A percentile compares a stretch with the other conserved stretches of the same genome.
Conservation (phyloP, 2,888 invertebrate genomes). For the Yponomeuta malinellus region DNA sequence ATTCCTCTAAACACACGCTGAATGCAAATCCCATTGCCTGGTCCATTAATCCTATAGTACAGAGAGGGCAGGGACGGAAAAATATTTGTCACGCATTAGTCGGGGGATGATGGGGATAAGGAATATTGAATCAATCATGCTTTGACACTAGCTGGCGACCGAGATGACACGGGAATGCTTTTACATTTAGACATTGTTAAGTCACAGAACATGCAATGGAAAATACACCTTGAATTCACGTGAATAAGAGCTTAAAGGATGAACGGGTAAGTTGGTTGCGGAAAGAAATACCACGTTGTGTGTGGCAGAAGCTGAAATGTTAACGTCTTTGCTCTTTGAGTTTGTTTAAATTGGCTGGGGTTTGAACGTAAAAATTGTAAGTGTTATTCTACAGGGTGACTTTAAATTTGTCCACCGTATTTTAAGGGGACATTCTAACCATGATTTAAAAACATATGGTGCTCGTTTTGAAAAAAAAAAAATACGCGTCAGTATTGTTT, state of each 20-base stretch:
- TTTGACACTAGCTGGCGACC: conserved; percentile 50
- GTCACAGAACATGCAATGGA: neutral
- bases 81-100: conserved; percentile 22
- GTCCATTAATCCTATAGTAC: neutral
- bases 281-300: neutral
- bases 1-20: neutral
- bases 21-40: neutral
- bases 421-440: too few relatives aligned
- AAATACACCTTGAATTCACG: neutral
- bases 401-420: neutral
- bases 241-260: neutral
- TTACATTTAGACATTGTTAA: conserved; percentile 29
- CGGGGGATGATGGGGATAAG: conserved; percentile 19
- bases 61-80: neutral
- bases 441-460: too few relatives aligned
- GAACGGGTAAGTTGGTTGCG: neutral
- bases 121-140: conserved; percentile 61
- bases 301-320: neutral
- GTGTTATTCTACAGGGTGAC: neutral
- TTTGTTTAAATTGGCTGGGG: neutral
- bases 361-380: neutral
- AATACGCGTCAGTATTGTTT: too few relatives aligned
- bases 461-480: too few relatives aligned
- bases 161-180: conserved; percentile 64
- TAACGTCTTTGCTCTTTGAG: neutral